Conservation (phyloP, 2,888 invertebrate genomes). For the Heterodera filipjevi region DNA sequence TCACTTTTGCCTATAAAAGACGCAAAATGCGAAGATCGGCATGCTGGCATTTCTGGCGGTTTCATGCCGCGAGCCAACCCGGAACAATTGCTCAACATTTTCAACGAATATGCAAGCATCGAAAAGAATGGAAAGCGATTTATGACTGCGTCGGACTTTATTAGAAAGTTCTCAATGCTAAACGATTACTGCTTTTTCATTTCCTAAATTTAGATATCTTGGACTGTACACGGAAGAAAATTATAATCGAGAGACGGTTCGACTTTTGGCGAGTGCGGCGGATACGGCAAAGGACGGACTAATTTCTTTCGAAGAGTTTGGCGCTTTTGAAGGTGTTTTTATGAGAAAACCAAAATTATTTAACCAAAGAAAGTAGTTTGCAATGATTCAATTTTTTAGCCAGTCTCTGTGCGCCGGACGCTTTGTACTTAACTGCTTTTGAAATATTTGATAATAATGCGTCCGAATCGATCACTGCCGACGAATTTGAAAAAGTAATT, state of each 20-base stretch:
- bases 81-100: conserved; percentile 72
- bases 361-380: no score
- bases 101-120: conserved; percentile 82
- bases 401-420: conserved; percentile 86
- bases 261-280: conserved; percentile 75
- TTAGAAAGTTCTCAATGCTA: conserved; percentile 72
- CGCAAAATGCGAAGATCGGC: conserved; percentile 9
- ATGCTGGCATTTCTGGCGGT: conserved; percentile 17
- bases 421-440: conserved; percentile 95
- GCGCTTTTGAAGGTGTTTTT: conserved; percentile 85
- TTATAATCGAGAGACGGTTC: conserved; percentile 83
- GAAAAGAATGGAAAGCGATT: conserved; percentile 84
- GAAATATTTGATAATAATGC: conserved; percentile 97
- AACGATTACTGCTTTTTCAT: background rate
- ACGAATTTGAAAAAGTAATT: conserved; percentile 71
- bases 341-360: background rate
- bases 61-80: conserved; percentile 32
- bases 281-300: conserved; percentile 70
- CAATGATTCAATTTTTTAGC: conserved; percentile 74
- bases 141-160: conserved; percentile 93
- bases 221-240: conserved; percentile 80
- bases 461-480: conserved; percentile 90
- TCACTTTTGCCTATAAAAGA: background rate
- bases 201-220: conserved; percentile 72
- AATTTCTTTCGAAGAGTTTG: conserved; percentile 94